Conservation (phyloP, 2,797 vertebrate genomes). For the Gobionotothen gibberifrons region DNA sequence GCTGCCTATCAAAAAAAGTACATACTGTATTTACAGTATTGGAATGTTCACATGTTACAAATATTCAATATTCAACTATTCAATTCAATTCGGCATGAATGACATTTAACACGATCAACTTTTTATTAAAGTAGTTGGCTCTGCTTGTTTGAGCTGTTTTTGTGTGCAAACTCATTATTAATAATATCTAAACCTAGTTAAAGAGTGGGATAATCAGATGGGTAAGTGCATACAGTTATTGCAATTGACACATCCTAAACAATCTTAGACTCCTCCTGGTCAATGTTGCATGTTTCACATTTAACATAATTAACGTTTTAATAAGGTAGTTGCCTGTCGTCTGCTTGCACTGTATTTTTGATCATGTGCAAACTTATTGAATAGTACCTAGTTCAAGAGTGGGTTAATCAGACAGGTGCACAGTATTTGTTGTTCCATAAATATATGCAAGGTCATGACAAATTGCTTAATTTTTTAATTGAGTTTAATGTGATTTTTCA, state of each 20-base stretch:
- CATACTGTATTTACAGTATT: not conserved
- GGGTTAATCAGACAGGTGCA: not conserved
- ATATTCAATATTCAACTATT: not conserved
- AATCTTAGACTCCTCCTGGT: too few species aligned
- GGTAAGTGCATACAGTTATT: too few species aligned
- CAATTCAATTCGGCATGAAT: not conserved
- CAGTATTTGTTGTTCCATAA: not conserved
- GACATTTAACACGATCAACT: conserved; percentile 10
- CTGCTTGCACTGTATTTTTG: too few species aligned
- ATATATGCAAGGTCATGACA: not conserved
- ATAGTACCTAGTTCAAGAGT: not conserved
- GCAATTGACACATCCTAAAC: too few species aligned
- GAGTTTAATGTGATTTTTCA: not conserved
- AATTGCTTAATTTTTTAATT: not conserved
- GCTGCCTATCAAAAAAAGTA: not conserved
- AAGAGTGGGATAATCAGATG: too few species aligned
- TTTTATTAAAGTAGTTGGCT: not conserved
- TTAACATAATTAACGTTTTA: too few species aligned
- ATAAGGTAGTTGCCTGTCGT: too few species aligned
- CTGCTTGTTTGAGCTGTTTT: not conserved
- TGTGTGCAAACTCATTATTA: too few species aligned
- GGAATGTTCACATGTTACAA: not conserved
- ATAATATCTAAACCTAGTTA: too few species aligned
- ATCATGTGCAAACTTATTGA: too few species aligned
- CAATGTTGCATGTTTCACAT: too few species aligned